Conservation (phyloP, 1,140 invertebrate genomes). For the Pectinophora gossypiella region DNA sequence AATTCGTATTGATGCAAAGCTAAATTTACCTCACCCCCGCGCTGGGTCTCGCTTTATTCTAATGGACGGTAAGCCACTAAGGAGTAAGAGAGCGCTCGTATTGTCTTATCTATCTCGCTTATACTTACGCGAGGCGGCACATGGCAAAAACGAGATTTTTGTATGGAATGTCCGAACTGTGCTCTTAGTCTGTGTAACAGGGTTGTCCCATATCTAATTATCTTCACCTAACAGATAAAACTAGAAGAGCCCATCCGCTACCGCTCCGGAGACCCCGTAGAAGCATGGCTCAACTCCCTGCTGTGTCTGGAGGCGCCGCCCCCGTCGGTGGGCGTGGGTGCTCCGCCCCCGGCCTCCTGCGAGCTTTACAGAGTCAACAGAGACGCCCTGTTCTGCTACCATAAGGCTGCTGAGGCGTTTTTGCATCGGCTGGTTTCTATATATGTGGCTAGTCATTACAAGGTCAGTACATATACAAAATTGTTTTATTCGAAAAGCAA, state of each 20-base stretch:
- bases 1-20: too few relatives aligned
- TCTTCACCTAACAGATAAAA: slow-evolving; percentile 75
- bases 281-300: slow-evolving; percentile 94
- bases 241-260: slow-evolving; percentile 98
- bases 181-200: too few relatives aligned
- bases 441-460: slow-evolving; percentile 98
- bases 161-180: too few relatives aligned
- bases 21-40: too few relatives aligned
- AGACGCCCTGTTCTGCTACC: slow-evolving; percentile 98
- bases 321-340: slow-evolving; percentile 81
- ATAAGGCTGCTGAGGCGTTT: slow-evolving; percentile 96
- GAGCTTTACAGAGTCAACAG: slow-evolving; percentile 94
- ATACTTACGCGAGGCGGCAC: too few relatives aligned
- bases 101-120: too few relatives aligned
- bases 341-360: slow-evolving; percentile 91
- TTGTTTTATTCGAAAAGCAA: too few relatives aligned
- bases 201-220: too few relatives aligned
- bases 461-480: slow-evolving; percentile 79
- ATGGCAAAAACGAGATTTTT: too few relatives aligned
- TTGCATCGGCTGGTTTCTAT: slow-evolving; percentile 94
- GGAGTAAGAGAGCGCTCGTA: too few relatives aligned
- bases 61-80: too few relatives aligned
- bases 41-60: too few relatives aligned
- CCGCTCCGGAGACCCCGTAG: slow-evolving; percentile 89
- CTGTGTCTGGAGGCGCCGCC: slow-evolving; percentile 92